These are phyloP conservation scores for Stegodyphus mimosarum DNA, from an alignment of 1,140 invertebrate genomes.

Conservation along the genomic window DNA sequence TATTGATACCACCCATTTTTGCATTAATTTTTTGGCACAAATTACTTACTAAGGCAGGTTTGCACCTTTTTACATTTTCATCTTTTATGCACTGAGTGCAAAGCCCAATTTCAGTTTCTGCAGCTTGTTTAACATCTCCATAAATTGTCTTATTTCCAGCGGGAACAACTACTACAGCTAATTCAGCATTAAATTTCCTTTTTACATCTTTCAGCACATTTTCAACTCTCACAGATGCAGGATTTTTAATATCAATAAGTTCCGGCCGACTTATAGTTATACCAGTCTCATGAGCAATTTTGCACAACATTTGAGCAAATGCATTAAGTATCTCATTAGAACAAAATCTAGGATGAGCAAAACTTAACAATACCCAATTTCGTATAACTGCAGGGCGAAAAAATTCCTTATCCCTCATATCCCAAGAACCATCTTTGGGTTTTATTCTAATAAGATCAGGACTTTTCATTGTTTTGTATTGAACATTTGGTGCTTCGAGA, in stretches of 20 bases:
- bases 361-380: conserved; percentile 63
- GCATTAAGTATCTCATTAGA: background rate
- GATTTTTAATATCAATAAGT: background rate
- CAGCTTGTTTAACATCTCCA: conserved; percentile 77
- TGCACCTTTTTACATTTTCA: conserved; percentile 70
- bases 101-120: conserved; percentile 80
- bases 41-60: conserved; percentile 74
- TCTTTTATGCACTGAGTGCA: conserved; percentile 86
- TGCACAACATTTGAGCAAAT: conserved; percentile 12
- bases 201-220: background rate
- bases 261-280: background rate
- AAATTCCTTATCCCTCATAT: conserved; percentile 74
- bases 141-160: conserved; percentile 35
- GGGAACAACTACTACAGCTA: conserved; percentile 27
- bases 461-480: conserved; percentile 7
- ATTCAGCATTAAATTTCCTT: conserved; percentile 3
- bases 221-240: background rate
- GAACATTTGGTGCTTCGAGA: conserved; percentile 55
- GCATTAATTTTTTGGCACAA: conserved; percentile 87
- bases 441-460: background rate
- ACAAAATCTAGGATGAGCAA: conserved; percentile 34
- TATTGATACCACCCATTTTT: conserved; percentile 85
- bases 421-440: conserved; percentile 72
- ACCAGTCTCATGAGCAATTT: conserved; percentile 3
- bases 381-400: conserved; percentile 69